Evolutionary conservation across 35 echinoderm and acorn worm species (phyloP).

Genomic region (Diadema setosum): DNA sequence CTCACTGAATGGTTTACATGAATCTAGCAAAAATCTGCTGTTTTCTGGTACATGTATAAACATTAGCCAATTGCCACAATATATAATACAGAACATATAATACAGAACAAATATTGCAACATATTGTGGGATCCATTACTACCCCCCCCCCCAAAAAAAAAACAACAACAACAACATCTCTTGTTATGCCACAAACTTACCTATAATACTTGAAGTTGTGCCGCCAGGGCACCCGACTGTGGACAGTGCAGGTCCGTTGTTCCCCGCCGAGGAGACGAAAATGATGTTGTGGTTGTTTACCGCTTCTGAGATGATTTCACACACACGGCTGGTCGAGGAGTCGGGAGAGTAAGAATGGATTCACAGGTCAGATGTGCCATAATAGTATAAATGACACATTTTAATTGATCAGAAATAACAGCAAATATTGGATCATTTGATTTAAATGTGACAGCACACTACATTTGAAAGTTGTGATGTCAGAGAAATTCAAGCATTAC

Average conservation of each 20-base stretch:
- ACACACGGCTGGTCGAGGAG: conserved; percentile 95
- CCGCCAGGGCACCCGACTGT: conserved; percentile 95
- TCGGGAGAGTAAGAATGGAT: too few species aligned
- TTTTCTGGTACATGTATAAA: background rate
- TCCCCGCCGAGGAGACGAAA: conserved; percentile 95
- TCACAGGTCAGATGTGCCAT: too few species aligned
- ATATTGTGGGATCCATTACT: too few species aligned
- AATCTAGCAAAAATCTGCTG: background rate
- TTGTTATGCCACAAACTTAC: conserved; percentile 24
- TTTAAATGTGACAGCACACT: too few species aligned
- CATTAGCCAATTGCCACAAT: background rate
- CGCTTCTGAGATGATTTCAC: conserved; percentile 91
- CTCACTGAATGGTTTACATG: background rate
- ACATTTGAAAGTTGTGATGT: too few species aligned
- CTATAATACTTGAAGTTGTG: conserved; percentile 93
- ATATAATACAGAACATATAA: background rate
- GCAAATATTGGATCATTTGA: too few species aligned
- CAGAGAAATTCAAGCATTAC: too few species aligned
- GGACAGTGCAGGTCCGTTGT: conserved; percentile 92
- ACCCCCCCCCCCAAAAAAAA: too few species aligned
- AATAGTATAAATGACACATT: too few species aligned
- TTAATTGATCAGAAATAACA: too few species aligned
- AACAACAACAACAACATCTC: too few species aligned
- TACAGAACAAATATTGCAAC: background rate
- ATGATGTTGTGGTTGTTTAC: conserved; percentile 92